Conservation (phyloP, 2,888 invertebrate genomes). For the Phaedon cochleariae region DNA sequence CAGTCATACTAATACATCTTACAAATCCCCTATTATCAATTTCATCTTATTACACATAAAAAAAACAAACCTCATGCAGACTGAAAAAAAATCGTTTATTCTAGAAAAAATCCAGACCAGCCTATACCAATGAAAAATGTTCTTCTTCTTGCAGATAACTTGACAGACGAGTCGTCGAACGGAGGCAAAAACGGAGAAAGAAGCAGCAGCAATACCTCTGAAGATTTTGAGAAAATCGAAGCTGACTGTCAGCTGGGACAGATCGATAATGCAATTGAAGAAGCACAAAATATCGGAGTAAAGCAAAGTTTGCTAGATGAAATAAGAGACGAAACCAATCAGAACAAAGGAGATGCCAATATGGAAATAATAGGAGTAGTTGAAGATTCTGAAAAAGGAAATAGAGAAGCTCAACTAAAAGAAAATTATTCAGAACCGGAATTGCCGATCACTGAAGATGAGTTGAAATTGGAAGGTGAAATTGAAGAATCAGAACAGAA, state of each 20-base stretch:
- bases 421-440: neutral
- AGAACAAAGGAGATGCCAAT: neutral
- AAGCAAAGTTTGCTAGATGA: conserved; percentile 6
- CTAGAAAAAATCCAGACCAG: conserved; percentile 47
- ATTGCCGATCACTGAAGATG: no score
- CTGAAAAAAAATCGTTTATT: conserved; percentile 48
- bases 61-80: conserved; percentile 15
- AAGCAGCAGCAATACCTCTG: conserved; percentile 46
- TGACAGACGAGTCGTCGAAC: conserved; percentile 48
- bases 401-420: neutral
- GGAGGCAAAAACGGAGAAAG: conserved; percentile 43
- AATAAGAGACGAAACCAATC: neutral
- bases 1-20: conserved; percentile 22
- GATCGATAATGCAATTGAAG: conserved; percentile 53
- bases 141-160: conserved; percentile 50
- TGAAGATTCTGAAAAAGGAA: neutral
- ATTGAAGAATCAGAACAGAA: neutral
- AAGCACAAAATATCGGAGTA: conserved; percentile 49
- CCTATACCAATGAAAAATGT: conserved; percentile 36
- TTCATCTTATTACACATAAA: conserved; percentile 1
- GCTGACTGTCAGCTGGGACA: conserved; percentile 36
- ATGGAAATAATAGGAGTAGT: neutral
- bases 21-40: conserved; percentile 9
- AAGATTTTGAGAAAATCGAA: conserved; percentile 50
- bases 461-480: neutral